Evolutionary conservation across 2,888 invertebrate genomes (phyloP).

Genomic region (Epinotia bilunana): DNA sequence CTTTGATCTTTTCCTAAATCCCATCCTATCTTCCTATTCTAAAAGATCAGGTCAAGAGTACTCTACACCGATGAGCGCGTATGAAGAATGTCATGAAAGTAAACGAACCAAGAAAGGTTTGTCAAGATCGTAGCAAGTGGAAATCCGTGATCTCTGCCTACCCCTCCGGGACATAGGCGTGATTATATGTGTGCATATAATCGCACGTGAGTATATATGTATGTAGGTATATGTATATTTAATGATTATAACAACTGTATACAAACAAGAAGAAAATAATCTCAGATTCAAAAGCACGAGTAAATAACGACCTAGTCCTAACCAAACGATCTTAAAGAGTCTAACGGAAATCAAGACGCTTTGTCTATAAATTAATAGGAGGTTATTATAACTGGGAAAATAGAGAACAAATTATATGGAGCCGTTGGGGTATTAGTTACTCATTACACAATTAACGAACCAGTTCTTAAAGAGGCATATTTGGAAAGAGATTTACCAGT

Average conservation of each 20-base stretch:
- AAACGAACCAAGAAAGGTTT: too few relatives aligned
- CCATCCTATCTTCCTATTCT: too few relatives aligned
- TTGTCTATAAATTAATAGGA: conserved; percentile 14
- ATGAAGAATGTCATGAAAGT: too few relatives aligned
- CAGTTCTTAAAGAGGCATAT: not conserved
- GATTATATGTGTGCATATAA: too few relatives aligned
- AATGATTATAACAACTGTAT: not conserved
- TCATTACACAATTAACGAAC: conserved; percentile 7
- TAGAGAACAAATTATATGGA: not conserved
- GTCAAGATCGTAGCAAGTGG: too few relatives aligned
- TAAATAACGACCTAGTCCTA: not conserved
- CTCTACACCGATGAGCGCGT: too few relatives aligned
- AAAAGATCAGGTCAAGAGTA: too few relatives aligned
- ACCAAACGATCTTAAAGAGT: not conserved
- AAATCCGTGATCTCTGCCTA: too few relatives aligned
- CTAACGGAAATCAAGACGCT: not conserved
- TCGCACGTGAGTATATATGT: too few relatives aligned
- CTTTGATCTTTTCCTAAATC: too few relatives aligned
- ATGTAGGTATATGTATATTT: too few relatives aligned
- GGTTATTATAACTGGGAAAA: not conserved
- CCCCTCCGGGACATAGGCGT: too few relatives aligned
- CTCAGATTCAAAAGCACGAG: not conserved
- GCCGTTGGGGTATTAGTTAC: not conserved
- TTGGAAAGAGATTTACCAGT: not conserved
- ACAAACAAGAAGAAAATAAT: not conserved